These are phyloP conservation scores for Suillia variegata DNA, from an alignment of 2,888 invertebrate species.

Conservation along the genomic window DNA sequence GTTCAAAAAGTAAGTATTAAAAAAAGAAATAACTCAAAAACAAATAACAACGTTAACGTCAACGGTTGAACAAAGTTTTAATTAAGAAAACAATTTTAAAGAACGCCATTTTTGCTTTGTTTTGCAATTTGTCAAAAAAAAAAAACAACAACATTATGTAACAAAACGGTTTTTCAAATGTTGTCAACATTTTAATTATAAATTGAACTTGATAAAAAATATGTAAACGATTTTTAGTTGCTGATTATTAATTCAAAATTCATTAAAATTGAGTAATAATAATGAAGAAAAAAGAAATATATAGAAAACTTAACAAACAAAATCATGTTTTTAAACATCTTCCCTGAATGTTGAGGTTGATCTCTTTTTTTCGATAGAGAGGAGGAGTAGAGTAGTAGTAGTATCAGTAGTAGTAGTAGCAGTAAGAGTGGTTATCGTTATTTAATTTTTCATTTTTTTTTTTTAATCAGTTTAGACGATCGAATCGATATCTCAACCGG, in stretches of 20 bases:
- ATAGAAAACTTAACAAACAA: constrained; percentile 19
- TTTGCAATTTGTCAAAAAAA: constrained; percentile 1
- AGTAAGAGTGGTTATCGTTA: neutral
- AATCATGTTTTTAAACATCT: constrained; percentile 18
- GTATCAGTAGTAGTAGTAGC: constrained; percentile 25
- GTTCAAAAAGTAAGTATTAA: neutral
- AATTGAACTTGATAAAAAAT: neutral
- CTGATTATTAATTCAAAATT: neutral
- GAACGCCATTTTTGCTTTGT: constrained; percentile 9
- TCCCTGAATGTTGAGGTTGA: neutral
- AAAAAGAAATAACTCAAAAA: neutral
- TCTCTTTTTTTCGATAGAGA: constrained; percentile 13
- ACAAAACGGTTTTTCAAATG: neutral
- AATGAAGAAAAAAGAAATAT: constrained; percentile 2
- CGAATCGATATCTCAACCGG: too few species aligned
- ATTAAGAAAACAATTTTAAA: constrained; percentile 17
- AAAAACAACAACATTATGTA: neutral
- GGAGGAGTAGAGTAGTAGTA: constrained; percentile 26
- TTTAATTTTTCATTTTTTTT: neutral
- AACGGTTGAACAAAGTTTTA: constrained; percentile 23
- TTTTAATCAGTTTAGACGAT: too few species aligned
- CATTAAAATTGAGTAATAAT: neutral
- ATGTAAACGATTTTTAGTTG: neutral
- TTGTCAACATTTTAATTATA: too few species aligned
- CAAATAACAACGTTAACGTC: constrained; percentile 10